A percentile compares a stretch with the other conserved stretches of the same genome.
Conservation (phyloP, 2,113 vertebrate species). For the Eudyptes chrysolophus region DNA sequence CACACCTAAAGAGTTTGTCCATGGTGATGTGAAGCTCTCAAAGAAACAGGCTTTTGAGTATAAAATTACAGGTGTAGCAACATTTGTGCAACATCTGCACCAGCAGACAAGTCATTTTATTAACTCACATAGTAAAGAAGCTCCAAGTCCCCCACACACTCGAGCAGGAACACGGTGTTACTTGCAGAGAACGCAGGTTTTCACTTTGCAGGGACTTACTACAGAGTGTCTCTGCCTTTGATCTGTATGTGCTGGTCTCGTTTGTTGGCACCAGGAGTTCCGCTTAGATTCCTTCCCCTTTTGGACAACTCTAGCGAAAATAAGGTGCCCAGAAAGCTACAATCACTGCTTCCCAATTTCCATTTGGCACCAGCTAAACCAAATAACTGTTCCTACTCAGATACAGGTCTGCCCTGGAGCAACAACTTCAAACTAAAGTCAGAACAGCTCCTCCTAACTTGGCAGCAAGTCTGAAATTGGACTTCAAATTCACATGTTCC, state of each 20-base stretch:
- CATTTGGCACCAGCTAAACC: background rate
- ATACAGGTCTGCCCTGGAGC: background rate
- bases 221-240: background rate
- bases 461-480: background rate
- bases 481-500: background rate
- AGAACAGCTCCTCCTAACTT: background rate
- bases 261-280: background rate
- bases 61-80: background rate
- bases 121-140: background rate
- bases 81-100: background rate
- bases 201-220: background rate
- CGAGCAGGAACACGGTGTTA: fast-evolving
- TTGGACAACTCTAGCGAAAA: background rate
- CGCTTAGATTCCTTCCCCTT: background rate
- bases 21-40: background rate
- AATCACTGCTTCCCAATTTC: background rate
- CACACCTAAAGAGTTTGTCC: background rate
- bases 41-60: background rate
- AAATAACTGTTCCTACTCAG: background rate
- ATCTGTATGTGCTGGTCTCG: background rate
- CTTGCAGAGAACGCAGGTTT: background rate
- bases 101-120: background rate
- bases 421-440: background rate
- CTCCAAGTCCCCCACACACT: background rate
- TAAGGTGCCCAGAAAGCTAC: background rate